Evolutionary conservation across 2,888 invertebrate species (phyloP), one percentile per base, ranked within the genome.

Genomic region (Allygus modestus): DNA sequence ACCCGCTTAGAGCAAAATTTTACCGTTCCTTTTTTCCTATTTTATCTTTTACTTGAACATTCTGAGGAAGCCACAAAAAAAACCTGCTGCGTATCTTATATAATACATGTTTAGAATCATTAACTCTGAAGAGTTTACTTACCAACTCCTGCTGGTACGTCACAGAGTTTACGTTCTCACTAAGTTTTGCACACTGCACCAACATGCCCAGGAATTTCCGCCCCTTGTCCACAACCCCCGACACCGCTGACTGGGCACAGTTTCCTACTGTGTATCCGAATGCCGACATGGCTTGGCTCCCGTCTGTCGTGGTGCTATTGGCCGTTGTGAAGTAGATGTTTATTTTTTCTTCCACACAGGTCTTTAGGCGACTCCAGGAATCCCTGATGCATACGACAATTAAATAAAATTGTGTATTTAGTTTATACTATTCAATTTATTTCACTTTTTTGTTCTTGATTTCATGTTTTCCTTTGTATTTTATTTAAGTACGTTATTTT

Each of bases 281-380:
- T 20, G 20, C 23, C 2, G 5, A 4, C 73, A 73, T 73, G 43
- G 73, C 31, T 20, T 12, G 17, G 31, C 73, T 43, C 31, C 2
- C 15, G 58, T 20, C 58, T 20, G 58, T 2, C 9, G 9, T 31
- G 69, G 69, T 73, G 9, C 20, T 33, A 41, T 73, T 73, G 41
- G 73, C 73, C 0, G 43, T 41, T 4, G 20, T 73, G 73, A 73
- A 73, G 73, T 73, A 73, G 73, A 33, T 43, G 37, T 41, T 73
- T 20, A n/a, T 43, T 41, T 41, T 41, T 1, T 41, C 1, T 1
- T 73, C 23, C 1, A 73, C 73, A 15, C 73, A 73, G 41, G 31
- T 20, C 20, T 23, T 73, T 20, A 73, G 43, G 7, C 73, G 17
- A 43, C 23, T 73, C 73, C 23, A 12, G 20, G 73, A 73, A 15